These are phyloP conservation scores for Austrolebias charrua DNA, from an alignment of 2,797 vertebrate species.

Conservation along the genomic window DNA sequence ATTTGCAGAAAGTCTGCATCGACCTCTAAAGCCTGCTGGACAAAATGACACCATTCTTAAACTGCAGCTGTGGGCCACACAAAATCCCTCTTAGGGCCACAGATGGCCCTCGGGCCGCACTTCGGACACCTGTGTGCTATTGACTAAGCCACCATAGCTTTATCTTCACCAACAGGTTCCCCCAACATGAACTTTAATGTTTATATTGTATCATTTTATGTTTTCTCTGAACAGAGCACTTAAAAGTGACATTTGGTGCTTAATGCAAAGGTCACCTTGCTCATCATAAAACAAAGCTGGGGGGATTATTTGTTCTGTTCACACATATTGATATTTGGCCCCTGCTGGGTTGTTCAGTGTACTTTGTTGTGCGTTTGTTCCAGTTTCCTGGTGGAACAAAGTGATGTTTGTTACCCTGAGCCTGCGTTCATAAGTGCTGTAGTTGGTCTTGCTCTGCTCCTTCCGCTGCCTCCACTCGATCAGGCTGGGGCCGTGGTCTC, in stretches of 20 bases:
- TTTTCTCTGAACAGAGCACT: background rate
- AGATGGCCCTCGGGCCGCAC: no score
- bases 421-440: constrained; percentile 93
- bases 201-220: background rate
- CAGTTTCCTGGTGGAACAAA: no score
- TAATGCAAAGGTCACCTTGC: constrained; percentile 26
- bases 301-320: constrained; percentile 19
- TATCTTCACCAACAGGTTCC: constrained; percentile 11
- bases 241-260: constrained; percentile 5
- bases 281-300: constrained; percentile 12
- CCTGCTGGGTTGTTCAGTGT: no score
- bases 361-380: background rate
- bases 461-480: constrained; percentile 98
- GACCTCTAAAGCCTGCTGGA: no score
- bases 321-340: background rate
- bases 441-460: constrained; percentile 93
- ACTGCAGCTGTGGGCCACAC: no score
- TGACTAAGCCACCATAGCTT: constrained; percentile 7
- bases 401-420: constrained; percentile 84
- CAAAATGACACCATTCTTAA: no score
- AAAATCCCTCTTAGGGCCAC: no score
- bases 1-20: no score
- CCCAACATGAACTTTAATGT: constrained; percentile 1
- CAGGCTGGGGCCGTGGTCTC: constrained; percentile 93
- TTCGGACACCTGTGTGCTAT: constrained; percentile 1